Evolutionary conservation across 2,888 invertebrate species (phyloP).

Genomic region (Temnothorax unifasciatus): DNA sequence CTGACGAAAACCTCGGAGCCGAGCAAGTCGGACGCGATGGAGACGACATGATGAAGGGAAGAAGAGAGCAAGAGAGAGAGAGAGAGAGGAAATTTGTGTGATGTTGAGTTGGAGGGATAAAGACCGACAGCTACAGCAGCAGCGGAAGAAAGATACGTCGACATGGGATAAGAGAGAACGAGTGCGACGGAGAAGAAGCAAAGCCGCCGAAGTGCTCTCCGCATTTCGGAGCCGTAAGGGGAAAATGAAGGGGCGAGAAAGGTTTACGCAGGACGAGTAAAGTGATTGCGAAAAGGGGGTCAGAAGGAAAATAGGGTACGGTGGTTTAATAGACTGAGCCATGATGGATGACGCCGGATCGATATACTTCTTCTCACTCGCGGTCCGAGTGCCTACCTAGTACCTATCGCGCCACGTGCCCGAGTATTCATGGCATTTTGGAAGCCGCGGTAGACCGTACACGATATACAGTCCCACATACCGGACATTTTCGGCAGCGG

Average conservation of each 20-base stretch:
- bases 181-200: slow-evolving; percentile 32
- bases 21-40: slow-evolving; percentile 43
- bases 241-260: background rate
- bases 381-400: slow-evolving; percentile 40
- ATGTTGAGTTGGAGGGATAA: slow-evolving; percentile 39
- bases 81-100: slow-evolving; percentile 35
- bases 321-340: slow-evolving; percentile 82
- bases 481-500: slow-evolving; percentile 72
- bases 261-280: slow-evolving; percentile 73
- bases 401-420: slow-evolving; percentile 42
- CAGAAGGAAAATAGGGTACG: slow-evolving; percentile 75
- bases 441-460: slow-evolving; percentile 63
- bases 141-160: slow-evolving; percentile 8
- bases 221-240: slow-evolving; percentile 10
- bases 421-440: slow-evolving; percentile 70
- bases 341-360: slow-evolving; percentile 82
- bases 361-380: slow-evolving; percentile 78
- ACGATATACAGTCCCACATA: slow-evolving; percentile 67
- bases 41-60: slow-evolving; percentile 15
- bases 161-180: slow-evolving; percentile 13
- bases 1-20: slow-evolving; percentile 55
- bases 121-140: slow-evolving; percentile 14
- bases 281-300: slow-evolving; percentile 80
- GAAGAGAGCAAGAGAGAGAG: slow-evolving; percentile 8
- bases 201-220: slow-evolving; percentile 11